Conservation (phyloP, 2,113 vertebrate species). For the Prochilodus magdalenae region DNA sequence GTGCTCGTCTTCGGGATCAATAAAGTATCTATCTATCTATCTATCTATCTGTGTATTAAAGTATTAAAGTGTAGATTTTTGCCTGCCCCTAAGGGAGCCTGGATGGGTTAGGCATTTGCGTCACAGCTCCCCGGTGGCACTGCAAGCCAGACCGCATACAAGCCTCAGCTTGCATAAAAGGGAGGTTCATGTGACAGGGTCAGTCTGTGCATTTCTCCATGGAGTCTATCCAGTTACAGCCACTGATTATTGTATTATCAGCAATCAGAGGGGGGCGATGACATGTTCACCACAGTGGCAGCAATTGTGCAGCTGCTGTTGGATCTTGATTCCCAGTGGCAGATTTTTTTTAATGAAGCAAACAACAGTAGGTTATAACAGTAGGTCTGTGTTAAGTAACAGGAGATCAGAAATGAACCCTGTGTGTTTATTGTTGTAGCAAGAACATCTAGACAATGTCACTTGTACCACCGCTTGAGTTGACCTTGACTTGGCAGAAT, state of each 20-base stretch:
- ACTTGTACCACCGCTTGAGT: neutral
- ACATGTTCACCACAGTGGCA: neutral
- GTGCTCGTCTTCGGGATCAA: no score
- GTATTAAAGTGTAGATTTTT: conserved; percentile 58
- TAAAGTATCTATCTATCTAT: no score
- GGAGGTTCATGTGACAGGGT: conserved; percentile 63
- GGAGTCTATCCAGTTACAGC: conserved; percentile 59
- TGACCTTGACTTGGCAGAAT: neutral
- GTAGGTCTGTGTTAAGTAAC: neutral
- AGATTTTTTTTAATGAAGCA: neutral
- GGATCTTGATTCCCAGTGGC: neutral
- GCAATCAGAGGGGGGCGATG: conserved; percentile 38
- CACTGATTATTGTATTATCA: conserved; percentile 53
- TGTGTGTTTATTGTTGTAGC: neutral
- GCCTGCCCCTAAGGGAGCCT: conserved; percentile 20
- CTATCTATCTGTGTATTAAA: no score
- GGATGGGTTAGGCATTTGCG: neutral
- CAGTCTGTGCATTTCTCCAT: conserved; percentile 62
- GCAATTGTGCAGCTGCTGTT: neutral
- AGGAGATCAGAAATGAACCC: neutral
- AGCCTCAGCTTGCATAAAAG: conserved; percentile 57
- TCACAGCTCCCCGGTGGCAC: conserved; percentile 40
- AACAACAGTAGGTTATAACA: neutral
- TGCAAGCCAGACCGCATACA: conserved; percentile 59
- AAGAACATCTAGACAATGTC: neutral